These are phyloP conservation scores for Zaprionus ghesquierei DNA, from an alignment of 1,140 invertebrate species.

Conservation along the genomic window DNA sequence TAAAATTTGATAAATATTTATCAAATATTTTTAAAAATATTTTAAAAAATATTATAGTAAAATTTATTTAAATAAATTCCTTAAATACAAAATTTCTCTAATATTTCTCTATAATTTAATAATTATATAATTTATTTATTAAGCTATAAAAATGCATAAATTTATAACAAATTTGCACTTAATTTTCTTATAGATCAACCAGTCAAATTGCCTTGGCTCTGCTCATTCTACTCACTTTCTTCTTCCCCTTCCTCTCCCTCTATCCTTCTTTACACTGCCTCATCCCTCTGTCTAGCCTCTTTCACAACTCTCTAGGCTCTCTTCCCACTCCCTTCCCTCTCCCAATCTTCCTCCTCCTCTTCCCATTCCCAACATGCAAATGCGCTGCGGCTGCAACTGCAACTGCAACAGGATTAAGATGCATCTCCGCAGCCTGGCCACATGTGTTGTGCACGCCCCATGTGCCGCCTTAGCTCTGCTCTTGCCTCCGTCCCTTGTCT, in stretches of 20 bases:
- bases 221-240: not conserved
- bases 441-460: conserved; percentile 51
- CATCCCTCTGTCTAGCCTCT: not conserved
- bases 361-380: conserved; percentile 44
- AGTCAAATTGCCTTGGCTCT: not conserved
- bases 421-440: conserved; percentile 42
- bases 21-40: not conserved
- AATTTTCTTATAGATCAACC: too few relatives aligned
- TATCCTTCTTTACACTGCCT: too few relatives aligned
- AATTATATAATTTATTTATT: too few relatives aligned
- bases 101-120: too few relatives aligned
- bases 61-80: too few relatives aligned
- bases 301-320: not conserved
- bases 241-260: not conserved
- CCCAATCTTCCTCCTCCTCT: too few relatives aligned
- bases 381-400: conserved; percentile 33
- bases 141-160: too few relatives aligned
- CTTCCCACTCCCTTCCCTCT: not conserved
- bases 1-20: not conserved
- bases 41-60: not conserved
- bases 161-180: too few relatives aligned
- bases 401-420: conserved; percentile 55
- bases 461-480: not conserved
- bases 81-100: too few relatives aligned
- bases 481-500: not conserved